Conservation (phyloP, 2,888 invertebrate species). For the Euzophera pinguis region DNA sequence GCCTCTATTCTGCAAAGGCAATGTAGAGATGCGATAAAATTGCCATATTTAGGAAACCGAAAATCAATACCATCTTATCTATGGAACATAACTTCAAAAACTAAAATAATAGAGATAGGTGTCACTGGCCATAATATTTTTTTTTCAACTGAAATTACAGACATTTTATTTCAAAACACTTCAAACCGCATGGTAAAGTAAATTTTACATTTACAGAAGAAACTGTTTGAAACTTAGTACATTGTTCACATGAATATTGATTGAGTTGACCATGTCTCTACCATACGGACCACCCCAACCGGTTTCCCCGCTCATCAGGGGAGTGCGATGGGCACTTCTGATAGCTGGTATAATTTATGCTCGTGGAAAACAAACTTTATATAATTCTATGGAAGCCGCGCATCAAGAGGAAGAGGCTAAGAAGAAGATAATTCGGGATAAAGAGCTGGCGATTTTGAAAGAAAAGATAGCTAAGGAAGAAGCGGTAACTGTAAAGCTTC, state of each 20-base stretch:
- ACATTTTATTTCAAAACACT: too few relatives aligned
- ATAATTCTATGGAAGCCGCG: slow-evolving; percentile 40
- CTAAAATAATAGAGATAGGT: background rate
- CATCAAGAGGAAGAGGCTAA: slow-evolving; percentile 49
- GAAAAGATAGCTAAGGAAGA: slow-evolving; percentile 54
- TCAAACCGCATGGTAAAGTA: background rate
- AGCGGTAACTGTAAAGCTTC: slow-evolving; percentile 35
- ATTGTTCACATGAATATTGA: background rate
- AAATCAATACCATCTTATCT: too few relatives aligned
- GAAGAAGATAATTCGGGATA: slow-evolving; percentile 52
- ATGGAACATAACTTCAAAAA: too few relatives aligned
- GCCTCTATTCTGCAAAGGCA: too few relatives aligned
- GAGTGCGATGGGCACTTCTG: slow-evolving; percentile 49
- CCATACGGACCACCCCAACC: slow-evolving; percentile 56
- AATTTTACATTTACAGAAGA: background rate
- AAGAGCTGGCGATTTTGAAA: slow-evolving; percentile 42
- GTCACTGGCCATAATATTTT: background rate
- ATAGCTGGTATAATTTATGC: slow-evolving; percentile 62
- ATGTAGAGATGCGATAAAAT: too few relatives aligned
- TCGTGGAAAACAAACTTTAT: slow-evolving; percentile 44
- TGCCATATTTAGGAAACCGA: too few relatives aligned
- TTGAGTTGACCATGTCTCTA: slow-evolving; percentile 33
- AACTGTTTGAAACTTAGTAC: background rate
- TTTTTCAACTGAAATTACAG: background rate
- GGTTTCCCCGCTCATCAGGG: slow-evolving; percentile 67